A percentile compares a stretch with the other conserved stretches of the same genome.
Evolutionary conservation across 1,140 invertebrate species (phyloP).

Genomic region (Potamilus streckersoni): DNA sequence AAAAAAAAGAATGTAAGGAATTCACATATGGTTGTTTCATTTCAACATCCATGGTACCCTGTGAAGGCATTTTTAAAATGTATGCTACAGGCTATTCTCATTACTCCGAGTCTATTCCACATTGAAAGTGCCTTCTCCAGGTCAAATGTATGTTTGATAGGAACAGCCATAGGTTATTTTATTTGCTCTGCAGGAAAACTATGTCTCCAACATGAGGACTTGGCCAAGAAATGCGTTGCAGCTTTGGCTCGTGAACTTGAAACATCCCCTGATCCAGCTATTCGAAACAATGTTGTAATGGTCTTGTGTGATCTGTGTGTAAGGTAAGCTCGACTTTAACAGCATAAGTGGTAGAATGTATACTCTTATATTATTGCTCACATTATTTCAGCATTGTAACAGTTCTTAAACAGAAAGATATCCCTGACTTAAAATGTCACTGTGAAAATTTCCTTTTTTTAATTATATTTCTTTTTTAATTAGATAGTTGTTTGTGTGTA

Average conservation of each 20-base stretch:
- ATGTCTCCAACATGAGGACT: conserved; percentile 70
- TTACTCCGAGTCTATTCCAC: no score
- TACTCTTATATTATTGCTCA: background rate
- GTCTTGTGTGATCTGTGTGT: conserved; percentile 75
- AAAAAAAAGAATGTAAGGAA: no score
- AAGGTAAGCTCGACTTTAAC: conserved; percentile 57
- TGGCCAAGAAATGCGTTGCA: conserved; percentile 71
- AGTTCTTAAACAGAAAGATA: background rate
- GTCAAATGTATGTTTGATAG: background rate
- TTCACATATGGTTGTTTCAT: no score
- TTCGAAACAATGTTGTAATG: conserved; percentile 75
- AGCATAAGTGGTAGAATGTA: background rate
- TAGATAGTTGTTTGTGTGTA: no score
- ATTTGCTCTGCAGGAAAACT: conserved; percentile 68
- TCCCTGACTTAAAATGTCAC: background rate
- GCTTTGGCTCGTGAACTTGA: conserved; percentile 70
- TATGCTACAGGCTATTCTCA: no score
- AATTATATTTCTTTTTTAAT: background rate
- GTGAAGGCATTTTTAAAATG: no score
- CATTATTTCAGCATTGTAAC: background rate
- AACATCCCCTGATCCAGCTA: conserved; percentile 63
- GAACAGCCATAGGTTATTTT: background rate
- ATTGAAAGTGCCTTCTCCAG: no score
- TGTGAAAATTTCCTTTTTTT: background rate
- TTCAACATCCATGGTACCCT: no score